Evolutionary conservation across 2,113 vertebrate species (phyloP).

Genomic region (Falco punctatus): DNA sequence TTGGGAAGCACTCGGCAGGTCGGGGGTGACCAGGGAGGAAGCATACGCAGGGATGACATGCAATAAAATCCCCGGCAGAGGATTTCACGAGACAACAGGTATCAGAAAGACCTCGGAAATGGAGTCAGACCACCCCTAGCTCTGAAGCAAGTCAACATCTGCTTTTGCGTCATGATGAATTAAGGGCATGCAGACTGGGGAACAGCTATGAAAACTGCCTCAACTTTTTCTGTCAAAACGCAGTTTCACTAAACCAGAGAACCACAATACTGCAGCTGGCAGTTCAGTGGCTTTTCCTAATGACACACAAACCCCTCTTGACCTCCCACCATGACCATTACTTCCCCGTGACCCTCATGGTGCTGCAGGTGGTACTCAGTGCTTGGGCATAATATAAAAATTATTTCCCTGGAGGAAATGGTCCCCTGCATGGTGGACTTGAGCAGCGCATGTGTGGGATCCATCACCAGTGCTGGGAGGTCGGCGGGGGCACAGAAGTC

Average conservation of each 20-base stretch:
- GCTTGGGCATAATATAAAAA: neutral
- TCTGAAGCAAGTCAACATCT: neutral
- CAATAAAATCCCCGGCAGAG: neutral
- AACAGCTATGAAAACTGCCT: neutral
- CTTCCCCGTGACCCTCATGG: rapidly evolving
- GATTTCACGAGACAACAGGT: neutral
- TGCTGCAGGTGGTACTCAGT: too few species aligned
- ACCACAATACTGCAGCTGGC: neutral
- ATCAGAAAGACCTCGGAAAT: neutral
- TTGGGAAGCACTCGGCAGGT: neutral
- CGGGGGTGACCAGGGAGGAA: too few species aligned
- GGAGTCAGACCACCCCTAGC: neutral
- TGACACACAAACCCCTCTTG: neutral
- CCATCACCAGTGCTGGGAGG: neutral
- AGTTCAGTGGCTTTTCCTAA: neutral
- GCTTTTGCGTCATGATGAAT: neutral
- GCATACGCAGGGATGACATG: neutral
- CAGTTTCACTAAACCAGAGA: neutral
- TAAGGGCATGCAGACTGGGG: neutral
- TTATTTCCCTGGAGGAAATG: neutral
- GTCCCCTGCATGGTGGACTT: too few species aligned
- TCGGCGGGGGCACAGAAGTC: too few species aligned
- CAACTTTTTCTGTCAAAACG: neutral
- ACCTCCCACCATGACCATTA: neutral
- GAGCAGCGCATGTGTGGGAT: neutral